A percentile compares a stretch with the other conserved stretches of the same genome.
Evolutionary conservation across 2,113 vertebrate species (phyloP).

Genomic region (Petroica traversi): DNA sequence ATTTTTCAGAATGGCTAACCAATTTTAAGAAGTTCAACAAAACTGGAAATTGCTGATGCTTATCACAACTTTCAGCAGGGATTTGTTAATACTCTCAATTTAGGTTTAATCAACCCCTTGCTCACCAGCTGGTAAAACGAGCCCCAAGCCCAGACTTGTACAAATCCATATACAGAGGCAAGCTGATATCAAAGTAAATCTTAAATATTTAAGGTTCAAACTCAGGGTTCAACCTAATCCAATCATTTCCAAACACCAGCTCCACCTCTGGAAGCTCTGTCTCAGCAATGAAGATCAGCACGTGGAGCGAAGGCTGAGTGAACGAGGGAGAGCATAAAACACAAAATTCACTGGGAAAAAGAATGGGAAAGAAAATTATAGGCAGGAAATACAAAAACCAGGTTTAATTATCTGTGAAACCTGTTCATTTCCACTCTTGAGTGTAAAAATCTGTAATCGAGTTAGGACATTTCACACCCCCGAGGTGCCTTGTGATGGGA

Average conservation of each 20-base stretch:
- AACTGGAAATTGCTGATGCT: conserved; percentile 37
- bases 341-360: neutral
- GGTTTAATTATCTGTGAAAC: neutral
- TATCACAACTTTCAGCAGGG: neutral
- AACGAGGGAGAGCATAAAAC: neutral
- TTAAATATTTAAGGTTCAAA: neutral
- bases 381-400: neutral
- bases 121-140: neutral
- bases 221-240: neutral
- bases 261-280: neutral
- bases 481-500: neutral
- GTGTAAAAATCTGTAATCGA: neutral
- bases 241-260: neutral
- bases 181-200: neutral
- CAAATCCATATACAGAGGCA: neutral
- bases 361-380: accelerated
- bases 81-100: neutral
- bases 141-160: neutral
- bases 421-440: neutral
- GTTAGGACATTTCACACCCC: neutral
- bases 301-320: neutral
- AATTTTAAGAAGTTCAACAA: neutral
- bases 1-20: conserved; percentile 16
- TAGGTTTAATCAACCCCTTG: conserved; percentile 5
- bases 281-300: neutral